Percentiles rank a stretch among this genome's conserved stretches.
Conservation (phyloP, 2,888 invertebrate species). For the Oxyteleia sp. region DNA sequence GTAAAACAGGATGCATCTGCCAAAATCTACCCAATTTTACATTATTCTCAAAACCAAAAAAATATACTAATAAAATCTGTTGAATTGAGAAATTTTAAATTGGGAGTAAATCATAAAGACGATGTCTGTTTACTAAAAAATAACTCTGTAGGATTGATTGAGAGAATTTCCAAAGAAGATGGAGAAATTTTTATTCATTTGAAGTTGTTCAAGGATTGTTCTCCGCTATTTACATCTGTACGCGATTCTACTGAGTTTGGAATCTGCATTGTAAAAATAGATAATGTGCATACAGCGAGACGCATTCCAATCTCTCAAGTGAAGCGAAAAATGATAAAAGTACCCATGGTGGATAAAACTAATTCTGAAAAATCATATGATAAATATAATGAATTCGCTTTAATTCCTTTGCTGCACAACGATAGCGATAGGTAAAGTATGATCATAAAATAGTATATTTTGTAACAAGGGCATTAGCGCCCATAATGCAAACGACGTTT, state of each 20-base stretch:
- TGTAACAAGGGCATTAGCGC: too few species aligned
- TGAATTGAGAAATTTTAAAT: constrained; percentile 19
- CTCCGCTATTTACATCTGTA: constrained; percentile 1
- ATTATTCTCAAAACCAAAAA: neutral
- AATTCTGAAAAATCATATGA: neutral
- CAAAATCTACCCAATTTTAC: neutral
- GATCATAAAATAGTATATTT: too few species aligned
- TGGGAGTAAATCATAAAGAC: constrained; percentile 8
- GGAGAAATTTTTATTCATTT: neutral
- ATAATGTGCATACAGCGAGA: neutral
- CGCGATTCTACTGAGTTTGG: constrained; percentile 10
- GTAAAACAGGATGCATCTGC: neutral
- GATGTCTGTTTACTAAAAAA: constrained; percentile 19
- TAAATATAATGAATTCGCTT: constrained; percentile 15
- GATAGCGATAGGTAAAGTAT: too few species aligned
- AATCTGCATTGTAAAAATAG: constrained; percentile 9
- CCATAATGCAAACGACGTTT: too few species aligned
- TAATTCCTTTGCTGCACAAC: constrained; percentile 22
- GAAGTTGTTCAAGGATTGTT: constrained; percentile 8
- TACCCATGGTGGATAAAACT: constrained; percentile 16
- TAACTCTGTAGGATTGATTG: constrained; percentile 21
- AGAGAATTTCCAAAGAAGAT: constrained; percentile 6
- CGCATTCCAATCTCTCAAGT: neutral
- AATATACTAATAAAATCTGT: constrained; percentile 1
- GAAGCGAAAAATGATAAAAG: constrained; percentile 20